phyloP scores from a whole-genome alignment of 2,113 vertebrate species.

The Ginglymostoma cirratum region DNA sequence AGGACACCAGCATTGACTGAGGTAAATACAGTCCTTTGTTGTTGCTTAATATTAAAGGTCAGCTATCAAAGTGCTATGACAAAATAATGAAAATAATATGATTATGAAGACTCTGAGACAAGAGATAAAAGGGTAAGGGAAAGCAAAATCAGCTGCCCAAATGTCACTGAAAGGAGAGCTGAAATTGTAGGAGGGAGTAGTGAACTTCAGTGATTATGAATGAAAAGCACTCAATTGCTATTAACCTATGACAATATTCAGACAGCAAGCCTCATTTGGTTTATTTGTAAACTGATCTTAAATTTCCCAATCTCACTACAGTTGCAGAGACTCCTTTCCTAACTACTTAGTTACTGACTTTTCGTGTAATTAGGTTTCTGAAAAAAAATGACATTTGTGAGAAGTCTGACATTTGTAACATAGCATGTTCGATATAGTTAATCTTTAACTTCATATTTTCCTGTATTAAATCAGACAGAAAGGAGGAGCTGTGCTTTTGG shows the following conservation, averaged over 20 bases:
- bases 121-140: not conserved
- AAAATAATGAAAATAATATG: slow-evolving; percentile 18
- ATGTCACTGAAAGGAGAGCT: not conserved
- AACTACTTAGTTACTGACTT: not conserved
- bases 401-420: not conserved
- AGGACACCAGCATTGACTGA: not conserved
- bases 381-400: not conserved
- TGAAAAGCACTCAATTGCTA: not conserved
- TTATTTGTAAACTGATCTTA: slow-evolving; percentile 18
- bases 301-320: slow-evolving; percentile 1
- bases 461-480: not conserved
- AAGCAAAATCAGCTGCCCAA: not conserved
- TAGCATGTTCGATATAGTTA: not conserved
- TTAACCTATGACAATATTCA: slow-evolving; percentile 30
- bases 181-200: not conserved
- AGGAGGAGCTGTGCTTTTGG: not conserved
- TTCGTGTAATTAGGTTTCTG: slow-evolving; percentile 16
- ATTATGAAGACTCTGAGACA: not conserved
- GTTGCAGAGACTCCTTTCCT: not conserved
- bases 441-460: not conserved
- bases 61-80: not conserved
- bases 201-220: not conserved
- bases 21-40: not conserved
- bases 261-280: slow-evolving; percentile 1
- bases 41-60: not conserved